phyloP scores from a whole-genome alignment of 2,888 invertebrate species.

The Lagria hirta region DNA sequence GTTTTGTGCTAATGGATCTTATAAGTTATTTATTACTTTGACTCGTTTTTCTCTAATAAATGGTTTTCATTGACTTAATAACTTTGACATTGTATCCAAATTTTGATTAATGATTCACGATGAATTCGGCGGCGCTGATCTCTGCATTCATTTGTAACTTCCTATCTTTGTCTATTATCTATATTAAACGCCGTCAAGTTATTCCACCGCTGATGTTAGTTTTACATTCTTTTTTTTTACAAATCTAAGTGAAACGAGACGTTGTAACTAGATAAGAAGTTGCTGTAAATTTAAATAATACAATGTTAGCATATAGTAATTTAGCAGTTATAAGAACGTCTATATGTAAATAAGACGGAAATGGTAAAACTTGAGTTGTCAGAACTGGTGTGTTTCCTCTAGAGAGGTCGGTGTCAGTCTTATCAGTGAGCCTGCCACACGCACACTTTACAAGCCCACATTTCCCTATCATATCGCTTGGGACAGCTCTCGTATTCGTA shows the following conservation, averaged over 20 bases:
- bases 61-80: slow-evolving; percentile 25
- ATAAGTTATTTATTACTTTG: slow-evolving; percentile 47
- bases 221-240: no score
- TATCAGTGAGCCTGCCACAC: slow-evolving; percentile 43
- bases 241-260: slow-evolving; percentile 4
- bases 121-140: slow-evolving; percentile 8
- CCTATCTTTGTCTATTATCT: no score
- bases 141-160: slow-evolving; percentile 3
- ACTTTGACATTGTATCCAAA: slow-evolving; percentile 23
- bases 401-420: slow-evolving; percentile 39
- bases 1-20: slow-evolving; percentile 49
- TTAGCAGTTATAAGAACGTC: slow-evolving; percentile 39
- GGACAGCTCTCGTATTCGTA: slow-evolving; percentile 38
- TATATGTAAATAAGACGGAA: slow-evolving; percentile 41
- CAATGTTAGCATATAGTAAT: slow-evolving; percentile 38
- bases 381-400: slow-evolving; percentile 40
- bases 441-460: slow-evolving; percentile 42
- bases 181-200: no score
- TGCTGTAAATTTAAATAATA: slow-evolving; percentile 30
- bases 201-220: no score
- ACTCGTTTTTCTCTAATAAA: slow-evolving; percentile 39
- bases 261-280: slow-evolving; percentile 18
- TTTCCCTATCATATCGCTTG: slow-evolving; percentile 43
- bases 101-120: slow-evolving; percentile 18
- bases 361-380: slow-evolving; percentile 42